phyloP scores from a whole-genome alignment of 1,140 invertebrate genomes.

The Drosophila repleta region DNA sequence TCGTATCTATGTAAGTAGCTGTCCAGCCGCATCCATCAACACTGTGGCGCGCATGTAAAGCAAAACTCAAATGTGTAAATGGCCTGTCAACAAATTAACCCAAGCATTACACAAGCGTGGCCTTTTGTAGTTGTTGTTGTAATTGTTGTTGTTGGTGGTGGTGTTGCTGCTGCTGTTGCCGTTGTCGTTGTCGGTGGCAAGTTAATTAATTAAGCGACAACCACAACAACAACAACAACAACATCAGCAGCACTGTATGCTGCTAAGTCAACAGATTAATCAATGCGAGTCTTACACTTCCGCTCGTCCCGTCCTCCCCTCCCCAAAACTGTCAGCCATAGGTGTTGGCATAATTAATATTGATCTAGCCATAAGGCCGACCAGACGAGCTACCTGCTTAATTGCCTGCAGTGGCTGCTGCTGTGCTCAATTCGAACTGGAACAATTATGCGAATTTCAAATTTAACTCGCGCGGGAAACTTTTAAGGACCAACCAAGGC shows the following conservation, averaged over 20 bases:
- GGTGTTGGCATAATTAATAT: slow-evolving; percentile 81
- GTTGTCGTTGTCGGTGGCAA: slow-evolving; percentile 50
- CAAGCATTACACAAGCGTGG: slow-evolving; percentile 48
- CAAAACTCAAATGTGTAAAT: slow-evolving; percentile 63
- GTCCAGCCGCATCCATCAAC: slow-evolving; percentile 60
- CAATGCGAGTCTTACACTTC: slow-evolving; percentile 54
- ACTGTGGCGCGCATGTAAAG: slow-evolving; percentile 62
- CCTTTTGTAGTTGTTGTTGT: background rate
- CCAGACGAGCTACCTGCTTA: slow-evolving; percentile 42
- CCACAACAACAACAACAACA: slow-evolving; percentile 48
- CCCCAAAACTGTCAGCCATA: slow-evolving; percentile 58
- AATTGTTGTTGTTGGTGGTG: slow-evolving; percentile 32
- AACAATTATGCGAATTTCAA: slow-evolving; percentile 20
- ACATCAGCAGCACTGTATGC: slow-evolving; percentile 44
- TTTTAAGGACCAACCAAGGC: too few species aligned
- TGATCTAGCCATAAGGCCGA: slow-evolving; percentile 58
- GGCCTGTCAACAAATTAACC: slow-evolving; percentile 78
- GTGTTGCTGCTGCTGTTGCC: slow-evolving; percentile 34
- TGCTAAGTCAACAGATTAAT: slow-evolving; percentile 71
- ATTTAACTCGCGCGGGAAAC: too few species aligned
- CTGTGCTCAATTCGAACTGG: background rate
- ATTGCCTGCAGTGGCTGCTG: slow-evolving; percentile 2
- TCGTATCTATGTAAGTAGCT: slow-evolving; percentile 23
- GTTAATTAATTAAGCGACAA: slow-evolving; percentile 79
- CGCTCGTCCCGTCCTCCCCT: slow-evolving; percentile 18